Percentiles rank a stretch among this genome's conserved stretches.
phyloP scores from a whole-genome alignment of 2,888 invertebrate genomes.

The Tortrix viridana region DNA sequence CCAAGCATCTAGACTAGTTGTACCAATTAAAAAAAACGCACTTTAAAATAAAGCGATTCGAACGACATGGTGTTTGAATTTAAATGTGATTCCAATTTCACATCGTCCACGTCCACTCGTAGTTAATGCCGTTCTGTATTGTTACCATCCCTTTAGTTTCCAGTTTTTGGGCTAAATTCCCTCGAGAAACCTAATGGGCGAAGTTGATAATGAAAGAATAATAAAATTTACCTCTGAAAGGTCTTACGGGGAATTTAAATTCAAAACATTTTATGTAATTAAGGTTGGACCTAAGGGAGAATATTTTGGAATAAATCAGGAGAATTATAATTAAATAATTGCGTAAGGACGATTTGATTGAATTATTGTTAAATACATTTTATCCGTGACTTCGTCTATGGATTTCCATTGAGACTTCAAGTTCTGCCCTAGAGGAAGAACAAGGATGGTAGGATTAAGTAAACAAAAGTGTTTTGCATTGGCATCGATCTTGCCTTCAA shows the following conservation, averaged over 20 bases:
- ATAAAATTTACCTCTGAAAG: conserved; percentile 44
- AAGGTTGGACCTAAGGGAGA: conserved; percentile 34
- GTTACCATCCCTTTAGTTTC: conserved; percentile 22
- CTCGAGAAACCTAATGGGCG: conserved; percentile 41
- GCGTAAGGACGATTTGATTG: conserved; percentile 24
- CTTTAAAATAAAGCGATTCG: neutral
- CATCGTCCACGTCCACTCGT: neutral
- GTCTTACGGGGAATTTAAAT: conserved; percentile 42
- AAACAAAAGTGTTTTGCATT: too few species aligned
- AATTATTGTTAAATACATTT: conserved; percentile 19
- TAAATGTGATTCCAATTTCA: conserved; percentile 7
- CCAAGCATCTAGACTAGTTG: too few species aligned
- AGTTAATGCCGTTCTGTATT: conserved; percentile 10
- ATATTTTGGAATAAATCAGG: conserved; percentile 18
- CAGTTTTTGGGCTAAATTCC: conserved; percentile 38
- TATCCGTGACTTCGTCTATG: too few species aligned
- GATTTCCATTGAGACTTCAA: too few species aligned
- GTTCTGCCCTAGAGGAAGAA: too few species aligned
- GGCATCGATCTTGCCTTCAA: too few species aligned
- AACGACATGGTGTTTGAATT: neutral
- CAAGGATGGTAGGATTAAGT: too few species aligned
- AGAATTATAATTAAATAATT: conserved; percentile 36
- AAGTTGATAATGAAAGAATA: conserved; percentile 48
- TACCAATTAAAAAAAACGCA: neutral
- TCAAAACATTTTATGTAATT: conserved; percentile 44